Evolutionary conservation across 2,888 invertebrate species (phyloP).

Genomic region (Zaprionus bogoriensis): DNA sequence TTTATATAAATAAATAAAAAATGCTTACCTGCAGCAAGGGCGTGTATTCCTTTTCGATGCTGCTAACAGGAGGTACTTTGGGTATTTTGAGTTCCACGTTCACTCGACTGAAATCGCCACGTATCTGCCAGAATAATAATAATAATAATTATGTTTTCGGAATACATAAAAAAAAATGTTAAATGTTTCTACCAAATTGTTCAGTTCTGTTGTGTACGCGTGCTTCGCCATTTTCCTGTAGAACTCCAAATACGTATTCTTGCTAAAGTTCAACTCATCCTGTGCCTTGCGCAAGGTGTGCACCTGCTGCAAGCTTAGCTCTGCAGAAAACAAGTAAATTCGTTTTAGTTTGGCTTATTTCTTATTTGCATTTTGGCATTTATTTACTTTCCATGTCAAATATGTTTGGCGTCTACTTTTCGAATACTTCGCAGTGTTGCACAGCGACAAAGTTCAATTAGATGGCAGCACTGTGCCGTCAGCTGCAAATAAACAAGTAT

Average conservation of each 20-base stretch:
- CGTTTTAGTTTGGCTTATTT: not conserved
- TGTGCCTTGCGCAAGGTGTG: constrained; percentile 68
- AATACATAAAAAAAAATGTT: not conserved
- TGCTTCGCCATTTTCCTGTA: constrained; percentile 71
- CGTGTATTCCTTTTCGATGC: constrained; percentile 20
- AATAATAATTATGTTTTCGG: not conserved
- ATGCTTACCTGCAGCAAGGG: constrained; percentile 44
- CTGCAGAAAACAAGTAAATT: constrained; percentile 35
- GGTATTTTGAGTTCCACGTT: constrained; percentile 67
- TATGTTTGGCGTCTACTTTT: constrained; percentile 39
- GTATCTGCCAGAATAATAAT: constrained; percentile 39
- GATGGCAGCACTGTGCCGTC: not conserved
- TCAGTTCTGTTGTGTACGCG: constrained; percentile 63
- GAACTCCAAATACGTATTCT: constrained; percentile 28
- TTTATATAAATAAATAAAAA: constrained; percentile 11
- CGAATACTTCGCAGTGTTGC: constrained; percentile 1
- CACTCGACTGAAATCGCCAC: constrained; percentile 64
- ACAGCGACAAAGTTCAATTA: not conserved
- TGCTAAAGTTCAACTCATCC: constrained; percentile 55
- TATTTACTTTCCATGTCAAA: constrained; percentile 42
- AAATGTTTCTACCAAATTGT: constrained; percentile 63
- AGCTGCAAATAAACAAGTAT: too few relatives aligned
- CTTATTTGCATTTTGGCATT: not conserved
- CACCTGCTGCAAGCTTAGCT: constrained; percentile 72
- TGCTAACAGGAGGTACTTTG: constrained; percentile 34